phyloP scores from a whole-genome alignment of 2,888 invertebrate genomes.

The Ariolimax columbianus region DNA sequence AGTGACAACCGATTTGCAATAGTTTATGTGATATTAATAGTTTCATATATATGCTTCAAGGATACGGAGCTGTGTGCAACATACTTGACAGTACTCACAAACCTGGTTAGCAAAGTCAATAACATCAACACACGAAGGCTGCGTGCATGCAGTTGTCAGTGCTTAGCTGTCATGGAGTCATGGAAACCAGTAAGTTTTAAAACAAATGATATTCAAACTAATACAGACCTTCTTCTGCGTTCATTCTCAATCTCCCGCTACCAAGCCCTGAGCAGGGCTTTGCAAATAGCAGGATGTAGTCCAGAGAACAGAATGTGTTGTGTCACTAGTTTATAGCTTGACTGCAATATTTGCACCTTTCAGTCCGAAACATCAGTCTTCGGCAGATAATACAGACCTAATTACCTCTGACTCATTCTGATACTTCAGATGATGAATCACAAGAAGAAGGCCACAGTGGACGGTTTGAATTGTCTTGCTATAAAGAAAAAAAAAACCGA shows the following conservation, averaged over 20 bases:
- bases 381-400: too few species aligned
- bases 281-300: too few species aligned
- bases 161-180: slow-evolving; percentile 67
- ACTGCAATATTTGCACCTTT: too few species aligned
- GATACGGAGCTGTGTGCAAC: slow-evolving; percentile 58
- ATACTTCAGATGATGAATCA: too few species aligned
- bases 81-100: slow-evolving; percentile 56
- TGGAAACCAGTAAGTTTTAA: slow-evolving; percentile 47
- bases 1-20: background rate
- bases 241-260: background rate
- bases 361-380: too few species aligned
- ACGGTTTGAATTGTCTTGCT: too few species aligned
- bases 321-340: too few species aligned
- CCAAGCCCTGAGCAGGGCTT: background rate
- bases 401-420: too few species aligned
- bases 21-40: background rate
- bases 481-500: too few species aligned
- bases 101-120: slow-evolving; percentile 62
- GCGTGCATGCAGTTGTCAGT: slow-evolving; percentile 67
- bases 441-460: too few species aligned
- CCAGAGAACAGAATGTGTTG: background rate
- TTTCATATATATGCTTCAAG: slow-evolving; percentile 49
- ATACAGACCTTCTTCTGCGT: background rate
- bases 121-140: slow-evolving; percentile 62
- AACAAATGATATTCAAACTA: background rate